These are phyloP conservation scores for Mythimna pallens DNA, from an alignment of 2,888 invertebrate species.

Conservation along the genomic window DNA sequence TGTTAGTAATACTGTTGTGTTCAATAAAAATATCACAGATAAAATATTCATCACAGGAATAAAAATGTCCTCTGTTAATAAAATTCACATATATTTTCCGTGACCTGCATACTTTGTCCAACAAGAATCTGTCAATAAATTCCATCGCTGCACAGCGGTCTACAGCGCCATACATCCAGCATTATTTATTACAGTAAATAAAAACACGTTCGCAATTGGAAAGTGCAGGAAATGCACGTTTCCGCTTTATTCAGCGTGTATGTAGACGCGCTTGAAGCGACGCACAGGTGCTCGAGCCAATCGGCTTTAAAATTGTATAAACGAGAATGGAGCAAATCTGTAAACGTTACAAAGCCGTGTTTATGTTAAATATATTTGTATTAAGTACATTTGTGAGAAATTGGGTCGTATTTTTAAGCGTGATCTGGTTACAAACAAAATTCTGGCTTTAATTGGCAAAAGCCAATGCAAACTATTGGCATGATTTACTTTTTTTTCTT, in stretches of 20 bases:
- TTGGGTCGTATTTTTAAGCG: not conserved
- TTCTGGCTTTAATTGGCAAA: not conserved
- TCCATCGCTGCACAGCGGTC: not conserved
- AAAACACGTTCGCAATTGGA: constrained; percentile 19
- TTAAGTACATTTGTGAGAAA: not conserved
- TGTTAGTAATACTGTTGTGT: no score
- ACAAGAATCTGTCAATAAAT: constrained; percentile 15
- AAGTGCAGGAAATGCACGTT: constrained; percentile 45
- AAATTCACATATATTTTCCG: constrained; percentile 4
- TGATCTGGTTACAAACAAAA: not conserved
- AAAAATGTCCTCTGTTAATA: not conserved
- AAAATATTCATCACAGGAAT: not conserved
- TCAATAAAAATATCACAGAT: not conserved
- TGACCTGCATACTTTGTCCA: not conserved
- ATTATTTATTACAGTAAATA: constrained; percentile 46
- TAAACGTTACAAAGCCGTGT: not conserved
- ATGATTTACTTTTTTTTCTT: no score
- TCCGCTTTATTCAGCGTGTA: constrained; percentile 61
- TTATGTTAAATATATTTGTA: not conserved
- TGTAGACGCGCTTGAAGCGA: constrained; percentile 33
- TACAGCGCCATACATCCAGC: constrained; percentile 4
- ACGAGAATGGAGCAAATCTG: constrained; percentile 26
- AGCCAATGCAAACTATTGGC: no score
- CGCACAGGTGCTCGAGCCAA: constrained; percentile 46
- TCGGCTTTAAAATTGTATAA: constrained; percentile 50